Conservation (phyloP, 2,888 invertebrate species). For the Copidosoma aretas region DNA sequence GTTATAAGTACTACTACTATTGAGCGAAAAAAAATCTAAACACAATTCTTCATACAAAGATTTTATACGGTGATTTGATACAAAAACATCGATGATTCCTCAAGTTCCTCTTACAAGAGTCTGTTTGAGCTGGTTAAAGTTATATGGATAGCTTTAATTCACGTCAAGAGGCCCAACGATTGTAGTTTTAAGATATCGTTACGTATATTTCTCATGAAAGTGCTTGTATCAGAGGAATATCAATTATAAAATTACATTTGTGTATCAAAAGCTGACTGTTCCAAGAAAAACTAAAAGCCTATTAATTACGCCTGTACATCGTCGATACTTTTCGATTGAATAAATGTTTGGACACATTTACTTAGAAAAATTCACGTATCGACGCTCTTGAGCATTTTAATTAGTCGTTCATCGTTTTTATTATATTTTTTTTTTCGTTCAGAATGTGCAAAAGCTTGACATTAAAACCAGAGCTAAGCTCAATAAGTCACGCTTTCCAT, state of each 20-base stretch:
- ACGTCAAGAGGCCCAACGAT: constrained; percentile 18
- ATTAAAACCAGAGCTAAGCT: too few species aligned
- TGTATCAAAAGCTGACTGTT: constrained; percentile 37
- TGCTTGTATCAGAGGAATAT: constrained; percentile 45
- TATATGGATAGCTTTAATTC: too few species aligned
- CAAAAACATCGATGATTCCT: neutral
- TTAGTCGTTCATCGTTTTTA: constrained; percentile 12
- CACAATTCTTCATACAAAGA: too few species aligned
- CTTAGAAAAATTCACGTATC: constrained; percentile 23
- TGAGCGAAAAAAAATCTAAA: too few species aligned
- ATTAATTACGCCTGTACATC: constrained; percentile 49
- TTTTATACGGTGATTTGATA: constrained; percentile 11
- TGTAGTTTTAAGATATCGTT: constrained; percentile 27
- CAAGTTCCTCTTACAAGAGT: too few species aligned
- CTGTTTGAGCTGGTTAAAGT: too few species aligned
- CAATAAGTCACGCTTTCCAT: too few species aligned
- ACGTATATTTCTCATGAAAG: constrained; percentile 47
- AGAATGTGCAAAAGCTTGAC: neutral
- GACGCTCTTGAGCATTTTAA: constrained; percentile 9
- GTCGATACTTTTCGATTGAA: constrained; percentile 56
- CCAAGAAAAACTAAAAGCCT: constrained; percentile 34
- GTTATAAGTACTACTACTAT: too few species aligned
- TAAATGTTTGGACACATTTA: constrained; percentile 57
- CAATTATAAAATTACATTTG: constrained; percentile 17
- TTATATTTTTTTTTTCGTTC: constrained; percentile 3